Evolutionary conservation across 2,797 vertebrate species (phyloP), one percentile per base, ranked within the genome.

Genomic region (Tenualosa ilisha): DNA sequence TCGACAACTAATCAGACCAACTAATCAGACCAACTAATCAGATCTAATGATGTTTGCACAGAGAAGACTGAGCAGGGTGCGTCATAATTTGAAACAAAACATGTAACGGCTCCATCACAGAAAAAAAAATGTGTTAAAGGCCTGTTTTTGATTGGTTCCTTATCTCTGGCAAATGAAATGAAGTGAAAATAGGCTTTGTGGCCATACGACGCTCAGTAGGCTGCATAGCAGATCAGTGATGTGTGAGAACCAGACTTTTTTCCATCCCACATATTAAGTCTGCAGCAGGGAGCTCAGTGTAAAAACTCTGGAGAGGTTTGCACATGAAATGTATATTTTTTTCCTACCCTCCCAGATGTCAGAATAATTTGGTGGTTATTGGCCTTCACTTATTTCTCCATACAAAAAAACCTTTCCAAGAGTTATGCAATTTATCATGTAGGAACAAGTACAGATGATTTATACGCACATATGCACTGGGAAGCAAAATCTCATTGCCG

Each of bases 351-450:
- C 20, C 37, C 40, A 79, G 72, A 79, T 40, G 17, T 79, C 72
- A 6, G 40, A 37, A 75, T 75, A 79, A 79, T 79, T 79, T 46
- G 37, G 72, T 46, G 72, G 72, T 79, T 79, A 43, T 75, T 79
- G 40, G 72, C 46, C 72, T 46, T 79, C 72, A 6, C 72, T 79
- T 40, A 46, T 79, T 40, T 20, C 72, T 79, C 40, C 1, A 13
- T 17, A 72, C 24, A 72, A 72, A 37, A 65, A 37, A 43, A 46
- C 5, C 13, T 79, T 79, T 46, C 20, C 37, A 79, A 46, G 72
- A 79, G 37, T 79, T 79, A 79, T 43, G 17, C 46, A 79, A 79
- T 40, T 79, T 79, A 79, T 37, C 17, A 79, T 22, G 72, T 20
- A 46, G 72, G 72, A 40, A 5, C n/a, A 75, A 46, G 40, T 43